Base-by-base conservation (phyloP, 1,140 invertebrate species). In the Trachelipus rathkii region DNA sequence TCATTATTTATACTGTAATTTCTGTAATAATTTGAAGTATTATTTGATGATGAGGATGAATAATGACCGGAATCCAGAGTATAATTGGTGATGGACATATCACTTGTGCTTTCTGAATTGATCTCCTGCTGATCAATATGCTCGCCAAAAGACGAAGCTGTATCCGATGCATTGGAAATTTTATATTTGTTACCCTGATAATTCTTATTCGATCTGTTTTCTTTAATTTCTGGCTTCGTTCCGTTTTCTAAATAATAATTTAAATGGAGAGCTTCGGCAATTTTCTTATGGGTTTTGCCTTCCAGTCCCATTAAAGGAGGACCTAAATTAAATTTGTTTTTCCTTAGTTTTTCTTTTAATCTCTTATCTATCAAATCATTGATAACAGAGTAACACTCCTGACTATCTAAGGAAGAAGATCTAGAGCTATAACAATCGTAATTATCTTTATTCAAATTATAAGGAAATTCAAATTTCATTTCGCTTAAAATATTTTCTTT, bases 241-340 rank as follows among this genome's bases (percentile, higher is more conserved):
- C 19, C 19, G 11, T 60, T 19, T 60, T 60, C 50, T 60, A 19
- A 3, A 60, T 15, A 13, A 60, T 13, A 60, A 19, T 60, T 60
- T 60, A 15, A 19, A 60, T 13, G 50, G 50, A 60, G 50, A 8
- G 19, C 50, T 60, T 60, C 50, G 11, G 50, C 50, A 60, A 60
- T 60, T 60, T 4, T 19, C 19, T 60, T 60, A 60, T 60, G 50
- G 11, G 50, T 60, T 19, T 19, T 60, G 3, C 50, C 50, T 60
- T 60, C 50, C 8, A 60, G 50, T 60, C 50, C 50, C 50, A 60
- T 60, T 60, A 60, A 60, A 60, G 50, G 50, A 8, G 50, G 50
- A 60, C 19, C 50, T 60, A 60, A 60, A 8, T 19, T 60, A 19
- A 60, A 60, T 60, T 60, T 60, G 11, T 8, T 60, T 8, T 60